Base-by-base conservation (phyloP, 2,888 invertebrate species). In the Malacosoma neustria region DNA sequence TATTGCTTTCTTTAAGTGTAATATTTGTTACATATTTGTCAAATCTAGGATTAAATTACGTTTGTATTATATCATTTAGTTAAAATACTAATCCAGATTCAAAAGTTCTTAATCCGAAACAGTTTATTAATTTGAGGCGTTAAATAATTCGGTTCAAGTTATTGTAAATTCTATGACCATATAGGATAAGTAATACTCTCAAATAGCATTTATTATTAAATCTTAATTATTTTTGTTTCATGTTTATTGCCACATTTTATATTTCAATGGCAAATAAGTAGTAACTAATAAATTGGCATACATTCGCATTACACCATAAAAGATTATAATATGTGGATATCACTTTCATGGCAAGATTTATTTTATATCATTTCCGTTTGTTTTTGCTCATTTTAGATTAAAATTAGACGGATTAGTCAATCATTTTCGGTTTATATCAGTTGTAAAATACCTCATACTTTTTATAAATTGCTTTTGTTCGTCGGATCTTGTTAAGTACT, bases 221-320 rank as follows among this genome's bases (percentile, higher is more conserved):
- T n/a, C n/a, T n/a, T n/a, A n/a, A n/a, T n/a, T n/a, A n/a, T n/a
- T n/a, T n/a, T n/a, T n/a, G n/a, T 70, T 69, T 73, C 69, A 73
- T 72, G 70, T 79, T 76, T 80, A 71, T 76, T 74, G 71, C 79
- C n/a, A n/a, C n/a, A n/a, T n/a, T n/a, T 72, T 72, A 73, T 72
- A 73, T 74, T 69, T 75, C 70, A 73, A 74, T 73, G 71, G 57
- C 69, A 68, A 74, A 79, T 81, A 74, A 76, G 60, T 71, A 60
- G 72, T 73, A 74, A 76, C 76, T 79, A 76, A 80, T 80, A 75
- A 75, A 65, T 73, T 66, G 67, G 70, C 75, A 72, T 77, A 72
- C 79, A 79, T 77, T 68, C 69, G 59, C 66, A 80, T 66, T 72
- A 75, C 74, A 72, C 81, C 73, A 64, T 71, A 59, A 77, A 77